phyloP scores from a whole-genome alignment of 2,113 vertebrate species.

The Cyphomyrus plagiostoma region DNA sequence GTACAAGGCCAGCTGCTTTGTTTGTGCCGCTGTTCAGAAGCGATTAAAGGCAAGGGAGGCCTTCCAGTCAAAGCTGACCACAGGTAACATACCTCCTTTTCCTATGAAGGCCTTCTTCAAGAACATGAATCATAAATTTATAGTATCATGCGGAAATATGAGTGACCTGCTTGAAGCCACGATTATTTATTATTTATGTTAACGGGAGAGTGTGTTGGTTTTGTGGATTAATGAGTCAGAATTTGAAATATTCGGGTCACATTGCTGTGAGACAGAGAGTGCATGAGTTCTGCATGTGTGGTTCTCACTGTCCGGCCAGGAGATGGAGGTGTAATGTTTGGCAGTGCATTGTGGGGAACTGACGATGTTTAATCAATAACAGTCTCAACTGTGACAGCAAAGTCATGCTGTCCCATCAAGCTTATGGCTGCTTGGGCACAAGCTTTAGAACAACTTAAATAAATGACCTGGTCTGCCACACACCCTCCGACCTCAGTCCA shows the following conservation, averaged over 20 bases:
- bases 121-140: not conserved
- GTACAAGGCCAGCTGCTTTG: not conserved
- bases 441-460: not conserved
- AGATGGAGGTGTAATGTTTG: not conserved
- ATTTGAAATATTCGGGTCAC: not conserved
- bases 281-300: not conserved
- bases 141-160: not conserved
- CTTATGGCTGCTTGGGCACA: not conserved
- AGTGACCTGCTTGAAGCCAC: not conserved
- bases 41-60: not conserved
- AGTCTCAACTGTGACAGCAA: not conserved
- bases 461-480: not conserved
- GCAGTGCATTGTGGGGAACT: not conserved
- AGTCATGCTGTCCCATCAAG: not conserved
- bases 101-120: not conserved
- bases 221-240: not conserved
- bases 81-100: not conserved
- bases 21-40: not conserved
- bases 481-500: too few species aligned
- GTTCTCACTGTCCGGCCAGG: not conserved
- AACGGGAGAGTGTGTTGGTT: not conserved
- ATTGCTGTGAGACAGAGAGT: not conserved
- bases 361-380: not conserved
- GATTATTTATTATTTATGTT: not conserved
- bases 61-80: not conserved